phyloP scores from a whole-genome alignment of 2,888 invertebrate species.

The Brenthis daphne region DNA sequence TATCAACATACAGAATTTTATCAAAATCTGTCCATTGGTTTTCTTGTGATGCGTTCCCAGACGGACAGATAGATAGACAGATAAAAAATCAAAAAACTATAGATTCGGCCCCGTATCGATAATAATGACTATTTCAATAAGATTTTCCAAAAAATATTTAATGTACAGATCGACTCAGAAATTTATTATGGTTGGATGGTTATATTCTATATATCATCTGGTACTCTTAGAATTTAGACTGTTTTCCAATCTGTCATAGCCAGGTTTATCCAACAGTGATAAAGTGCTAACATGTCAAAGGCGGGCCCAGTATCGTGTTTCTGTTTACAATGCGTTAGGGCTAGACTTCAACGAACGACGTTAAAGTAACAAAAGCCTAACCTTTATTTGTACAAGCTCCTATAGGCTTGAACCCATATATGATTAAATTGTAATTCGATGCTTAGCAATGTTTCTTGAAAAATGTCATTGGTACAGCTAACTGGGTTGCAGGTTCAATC shows the following conservation, averaged over 20 bases:
- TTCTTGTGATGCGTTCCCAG: too few species aligned
- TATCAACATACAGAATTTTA: too few species aligned
- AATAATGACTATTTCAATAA: too few species aligned
- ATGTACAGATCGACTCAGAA: too few species aligned
- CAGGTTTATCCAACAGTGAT: constrained; percentile 13
- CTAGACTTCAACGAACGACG: constrained; percentile 6
- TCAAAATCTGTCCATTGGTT: too few species aligned
- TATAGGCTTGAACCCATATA: background rate
- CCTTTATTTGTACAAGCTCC: constrained; percentile 8
- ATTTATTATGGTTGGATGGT: background rate
- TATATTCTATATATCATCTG: background rate
- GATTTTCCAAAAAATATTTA: too few species aligned
- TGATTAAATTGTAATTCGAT: background rate
- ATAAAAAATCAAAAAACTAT: too few species aligned
- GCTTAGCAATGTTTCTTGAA: too few species aligned
- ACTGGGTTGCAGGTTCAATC: too few species aligned
- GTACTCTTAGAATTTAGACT: constrained; percentile 2
- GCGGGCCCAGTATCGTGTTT: constrained; percentile 14
- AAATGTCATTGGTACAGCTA: too few species aligned
- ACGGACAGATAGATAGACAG: too few species aligned
- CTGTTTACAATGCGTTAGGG: constrained; percentile 19
- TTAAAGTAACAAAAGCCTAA: constrained; percentile 7
- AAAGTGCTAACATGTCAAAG: constrained; percentile 22
- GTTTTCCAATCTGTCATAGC: constrained; percentile 11
- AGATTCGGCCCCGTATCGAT: too few species aligned